phyloP scores from a whole-genome alignment of 1,140 invertebrate species.

The Branchinecta lindahli region DNA sequence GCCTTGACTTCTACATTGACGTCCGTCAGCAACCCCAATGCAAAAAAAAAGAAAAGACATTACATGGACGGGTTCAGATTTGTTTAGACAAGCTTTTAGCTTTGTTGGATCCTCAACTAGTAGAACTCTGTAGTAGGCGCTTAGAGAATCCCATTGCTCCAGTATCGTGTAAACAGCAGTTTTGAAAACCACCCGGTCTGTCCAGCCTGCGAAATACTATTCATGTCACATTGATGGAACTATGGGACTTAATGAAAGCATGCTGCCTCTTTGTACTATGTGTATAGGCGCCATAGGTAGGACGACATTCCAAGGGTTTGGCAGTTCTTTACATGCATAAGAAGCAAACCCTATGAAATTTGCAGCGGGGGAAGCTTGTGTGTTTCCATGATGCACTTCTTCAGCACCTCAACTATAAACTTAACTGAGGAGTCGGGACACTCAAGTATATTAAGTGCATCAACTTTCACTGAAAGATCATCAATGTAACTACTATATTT shows the following conservation, averaged over 20 bases:
- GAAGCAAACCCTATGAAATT: constrained; percentile 8
- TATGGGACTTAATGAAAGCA: constrained; percentile 5
- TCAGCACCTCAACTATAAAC: constrained; percentile 1
- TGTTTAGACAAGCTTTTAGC: constrained; percentile 5
- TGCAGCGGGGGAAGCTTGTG: constrained; percentile 3
- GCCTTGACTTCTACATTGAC: neutral
- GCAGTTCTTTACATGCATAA: constrained; percentile 9
- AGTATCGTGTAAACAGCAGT: constrained; percentile 1
- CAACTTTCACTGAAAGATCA: constrained; percentile 1
- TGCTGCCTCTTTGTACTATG: constrained; percentile 4
- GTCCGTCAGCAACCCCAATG: constrained; percentile 4
- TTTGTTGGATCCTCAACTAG: constrained; percentile 8
- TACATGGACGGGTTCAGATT: constrained; percentile 1
- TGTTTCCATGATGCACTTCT: constrained; percentile 1
- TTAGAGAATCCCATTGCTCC: constrained; percentile 4
- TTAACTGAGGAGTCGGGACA: constrained; percentile 7
- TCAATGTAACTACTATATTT: neutral
- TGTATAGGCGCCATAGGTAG: neutral
- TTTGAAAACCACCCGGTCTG: constrained; percentile 7
- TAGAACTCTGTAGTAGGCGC: constrained; percentile 5
- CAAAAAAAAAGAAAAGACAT: neutral
- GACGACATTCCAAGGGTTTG: constrained; percentile 1
- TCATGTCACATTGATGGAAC: neutral
- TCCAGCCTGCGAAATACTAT: neutral
- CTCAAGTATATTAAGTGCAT: constrained; percentile 1